Evolutionary conservation across 2,888 invertebrate species (phyloP).

Genomic region (Euzophera pinguis): DNA sequence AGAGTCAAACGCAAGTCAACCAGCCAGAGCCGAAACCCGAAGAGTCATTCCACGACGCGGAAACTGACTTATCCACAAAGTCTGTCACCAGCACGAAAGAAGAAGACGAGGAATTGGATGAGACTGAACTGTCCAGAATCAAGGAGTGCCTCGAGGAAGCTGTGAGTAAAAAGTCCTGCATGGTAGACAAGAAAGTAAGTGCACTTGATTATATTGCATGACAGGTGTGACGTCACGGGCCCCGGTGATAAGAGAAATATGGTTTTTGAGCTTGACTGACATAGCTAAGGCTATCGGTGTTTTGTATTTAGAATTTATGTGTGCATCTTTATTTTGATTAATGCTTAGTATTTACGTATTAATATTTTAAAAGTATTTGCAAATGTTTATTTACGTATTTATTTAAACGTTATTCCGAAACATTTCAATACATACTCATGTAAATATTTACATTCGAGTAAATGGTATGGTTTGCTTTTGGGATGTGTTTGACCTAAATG

Average conservation of each 20-base stretch:
- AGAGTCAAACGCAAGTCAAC: conserved; percentile 33
- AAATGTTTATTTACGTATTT: too few relatives aligned
- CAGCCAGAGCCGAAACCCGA: conserved; percentile 30
- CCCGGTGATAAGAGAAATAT: neutral
- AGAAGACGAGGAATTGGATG: conserved; percentile 65
- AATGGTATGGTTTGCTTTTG: too few relatives aligned
- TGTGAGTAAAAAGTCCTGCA: conserved; percentile 36
- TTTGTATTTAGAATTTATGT: neutral
- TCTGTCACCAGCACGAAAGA: conserved; percentile 50
- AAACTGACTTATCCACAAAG: conserved; percentile 43
- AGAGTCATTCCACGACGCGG: conserved; percentile 42
- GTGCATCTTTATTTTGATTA: too few relatives aligned
- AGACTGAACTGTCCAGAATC: conserved; percentile 55
- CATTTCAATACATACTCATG: too few relatives aligned
- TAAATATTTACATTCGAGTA: too few relatives aligned
- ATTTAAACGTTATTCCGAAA: too few relatives aligned
- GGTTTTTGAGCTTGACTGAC: too few relatives aligned
- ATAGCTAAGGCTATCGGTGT: too few relatives aligned
- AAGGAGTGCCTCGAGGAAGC: conserved; percentile 69
- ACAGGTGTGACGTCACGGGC: conserved; percentile 4
- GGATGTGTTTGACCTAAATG: too few relatives aligned
- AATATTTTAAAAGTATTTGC: too few relatives aligned
- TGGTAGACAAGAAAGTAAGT: conserved; percentile 18
- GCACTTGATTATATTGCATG: conserved; percentile 14
- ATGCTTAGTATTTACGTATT: too few relatives aligned